phyloP scores from a whole-genome alignment of 2,888 invertebrate species.

The Diabrotica balteata region DNA sequence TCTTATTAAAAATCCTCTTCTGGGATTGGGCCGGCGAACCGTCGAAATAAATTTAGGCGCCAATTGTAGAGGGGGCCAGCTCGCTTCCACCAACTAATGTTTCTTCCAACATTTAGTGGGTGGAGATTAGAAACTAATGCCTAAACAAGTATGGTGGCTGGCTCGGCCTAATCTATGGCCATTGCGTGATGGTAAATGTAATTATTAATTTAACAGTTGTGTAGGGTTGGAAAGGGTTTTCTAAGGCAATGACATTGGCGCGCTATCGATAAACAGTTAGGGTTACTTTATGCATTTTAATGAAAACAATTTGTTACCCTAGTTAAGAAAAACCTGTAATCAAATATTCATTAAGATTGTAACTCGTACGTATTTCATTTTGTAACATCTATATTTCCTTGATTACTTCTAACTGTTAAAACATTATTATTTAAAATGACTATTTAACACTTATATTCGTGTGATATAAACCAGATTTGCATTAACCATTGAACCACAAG shows the following conservation, averaged over 20 bases:
- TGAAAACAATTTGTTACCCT: too few relatives aligned
- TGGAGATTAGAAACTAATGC: conserved; percentile 45
- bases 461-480: too few relatives aligned
- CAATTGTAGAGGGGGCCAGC: conserved; percentile 25
- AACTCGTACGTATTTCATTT: too few relatives aligned
- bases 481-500: too few relatives aligned
- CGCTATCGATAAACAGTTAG: neutral
- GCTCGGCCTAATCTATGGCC: conserved; percentile 42
- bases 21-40: conserved; percentile 13
- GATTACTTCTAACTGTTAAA: too few relatives aligned
- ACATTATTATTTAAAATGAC: too few relatives aligned
- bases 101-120: conserved; percentile 35
- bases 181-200: conserved; percentile 41
- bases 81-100: conserved; percentile 30
- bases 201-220: conserved; percentile 44
- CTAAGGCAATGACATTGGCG: conserved; percentile 29
- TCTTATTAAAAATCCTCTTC: conserved; percentile 18
- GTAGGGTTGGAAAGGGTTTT: conserved; percentile 39
- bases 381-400: too few relatives aligned
- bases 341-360: too few relatives aligned
- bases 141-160: conserved; percentile 47
- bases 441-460: too few relatives aligned
- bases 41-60: conserved; percentile 18
- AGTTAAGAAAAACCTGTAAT: too few relatives aligned
- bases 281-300: too few relatives aligned